These are phyloP conservation scores for Ylistrum balloti DNA, from an alignment of 1,140 invertebrate species.

Conservation along the genomic window DNA sequence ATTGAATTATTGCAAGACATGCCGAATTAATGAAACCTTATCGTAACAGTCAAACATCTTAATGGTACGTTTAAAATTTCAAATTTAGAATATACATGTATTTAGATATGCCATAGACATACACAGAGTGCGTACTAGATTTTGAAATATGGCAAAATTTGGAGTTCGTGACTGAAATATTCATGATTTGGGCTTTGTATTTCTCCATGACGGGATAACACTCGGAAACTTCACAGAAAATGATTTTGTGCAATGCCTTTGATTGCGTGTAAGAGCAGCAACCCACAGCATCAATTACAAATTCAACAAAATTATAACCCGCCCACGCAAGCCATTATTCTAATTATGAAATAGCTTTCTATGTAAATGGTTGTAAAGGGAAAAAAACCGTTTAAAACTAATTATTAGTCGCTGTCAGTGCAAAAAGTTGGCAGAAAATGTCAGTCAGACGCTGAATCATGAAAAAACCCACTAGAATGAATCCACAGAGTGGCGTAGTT, in stretches of 20 bases:
- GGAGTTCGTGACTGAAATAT: neutral
- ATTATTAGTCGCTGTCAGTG: neutral
- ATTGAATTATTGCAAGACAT: too few relatives aligned
- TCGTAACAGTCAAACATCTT: too few relatives aligned
- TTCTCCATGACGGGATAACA: neutral
- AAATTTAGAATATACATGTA: too few relatives aligned
- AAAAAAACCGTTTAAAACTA: neutral
- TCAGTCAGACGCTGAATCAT: constrained; percentile 10
- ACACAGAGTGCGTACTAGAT: too few relatives aligned
- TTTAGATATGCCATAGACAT: too few relatives aligned
- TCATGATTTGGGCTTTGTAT: neutral
- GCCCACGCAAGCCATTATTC: neutral
- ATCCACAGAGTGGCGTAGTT: constrained; percentile 9
- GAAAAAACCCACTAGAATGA: neutral
- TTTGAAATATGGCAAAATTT: neutral
- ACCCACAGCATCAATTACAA: neutral
- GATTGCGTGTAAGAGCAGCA: neutral
- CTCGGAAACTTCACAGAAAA: neutral
- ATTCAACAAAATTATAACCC: neutral
- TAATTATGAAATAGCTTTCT: neutral
- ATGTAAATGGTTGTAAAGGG: neutral
- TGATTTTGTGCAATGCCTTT: neutral
- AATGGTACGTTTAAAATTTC: too few relatives aligned
- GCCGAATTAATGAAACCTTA: too few relatives aligned
- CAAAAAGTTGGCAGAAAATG: constrained; percentile 16